Conservation (phyloP, 2,888 invertebrate genomes). For the Hedya salicella region DNA sequence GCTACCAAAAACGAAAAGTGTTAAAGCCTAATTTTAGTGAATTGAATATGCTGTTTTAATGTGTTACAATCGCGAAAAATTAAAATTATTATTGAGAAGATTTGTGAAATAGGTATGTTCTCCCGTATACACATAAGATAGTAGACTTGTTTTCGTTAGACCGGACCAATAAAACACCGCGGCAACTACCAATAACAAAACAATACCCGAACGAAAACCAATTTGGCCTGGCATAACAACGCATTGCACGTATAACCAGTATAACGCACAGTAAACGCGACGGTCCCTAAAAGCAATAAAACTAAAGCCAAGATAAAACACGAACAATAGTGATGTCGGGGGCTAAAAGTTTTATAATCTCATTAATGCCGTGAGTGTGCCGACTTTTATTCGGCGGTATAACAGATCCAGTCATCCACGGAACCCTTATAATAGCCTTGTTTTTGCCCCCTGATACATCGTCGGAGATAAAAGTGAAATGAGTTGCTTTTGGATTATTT, state of each 20-base stretch:
- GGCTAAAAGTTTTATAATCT: slow-evolving; percentile 73
- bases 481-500: slow-evolving; percentile 44
- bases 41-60: too few relatives aligned
- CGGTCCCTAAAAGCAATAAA: slow-evolving; percentile 36
- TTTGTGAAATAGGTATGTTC: too few relatives aligned
- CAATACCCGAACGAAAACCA: slow-evolving; percentile 6
- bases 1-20: too few relatives aligned
- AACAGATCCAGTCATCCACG: slow-evolving; percentile 56
- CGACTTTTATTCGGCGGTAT: slow-evolving; percentile 59
- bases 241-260: slow-evolving; percentile 18
- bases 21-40: too few relatives aligned
- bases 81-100: too few relatives aligned
- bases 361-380: slow-evolving; percentile 67
- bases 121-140: background rate
- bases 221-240: slow-evolving; percentile 21
- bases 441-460: slow-evolving; percentile 65
- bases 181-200: slow-evolving; percentile 19
- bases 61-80: too few relatives aligned
- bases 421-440: slow-evolving; percentile 70
- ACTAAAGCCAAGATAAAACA: slow-evolving; percentile 44
- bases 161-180: slow-evolving; percentile 8
- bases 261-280: slow-evolving; percentile 14
- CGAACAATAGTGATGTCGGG: slow-evolving; percentile 53
- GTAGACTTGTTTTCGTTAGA: background rate
- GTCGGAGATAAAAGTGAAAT: slow-evolving; percentile 60